These are phyloP conservation scores for Lytechinus pictus DNA, from an alignment of 35 echinoderm and acorn worm genomes.

Conservation along the genomic window DNA sequence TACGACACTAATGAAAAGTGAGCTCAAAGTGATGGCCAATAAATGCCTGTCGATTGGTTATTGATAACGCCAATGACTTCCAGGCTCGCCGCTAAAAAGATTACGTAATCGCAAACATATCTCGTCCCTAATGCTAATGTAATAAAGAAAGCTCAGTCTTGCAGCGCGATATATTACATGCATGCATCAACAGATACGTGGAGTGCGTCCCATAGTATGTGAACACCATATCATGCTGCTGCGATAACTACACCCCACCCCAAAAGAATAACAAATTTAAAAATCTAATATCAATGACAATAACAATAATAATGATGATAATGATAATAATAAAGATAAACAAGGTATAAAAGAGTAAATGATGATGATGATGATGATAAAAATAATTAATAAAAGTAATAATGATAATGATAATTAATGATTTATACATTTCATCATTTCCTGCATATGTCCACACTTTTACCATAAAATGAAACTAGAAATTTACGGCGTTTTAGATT, in stretches of 20 bases:
- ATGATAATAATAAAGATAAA: too few relatives aligned
- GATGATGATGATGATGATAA: too few relatives aligned
- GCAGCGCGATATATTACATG: background rate
- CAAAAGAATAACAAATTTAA: background rate
- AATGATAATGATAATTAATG: too few relatives aligned
- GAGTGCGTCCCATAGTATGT: too few relatives aligned
- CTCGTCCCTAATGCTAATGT: background rate
- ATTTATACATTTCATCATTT: too few relatives aligned
- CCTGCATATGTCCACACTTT: too few relatives aligned
- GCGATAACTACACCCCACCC: background rate
- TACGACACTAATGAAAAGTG: background rate
- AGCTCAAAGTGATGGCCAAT: background rate
- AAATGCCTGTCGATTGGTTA: background rate
- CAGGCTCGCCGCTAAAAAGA: background rate
- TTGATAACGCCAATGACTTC: background rate
- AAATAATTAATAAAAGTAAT: too few relatives aligned
- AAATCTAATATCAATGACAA: background rate
- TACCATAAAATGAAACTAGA: too few relatives aligned
- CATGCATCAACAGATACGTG: background rate
- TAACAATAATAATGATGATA: too few relatives aligned
- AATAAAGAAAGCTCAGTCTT: background rate
- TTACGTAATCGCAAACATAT: background rate
- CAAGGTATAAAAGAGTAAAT: too few relatives aligned
- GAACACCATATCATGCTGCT: background rate
- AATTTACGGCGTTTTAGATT: too few relatives aligned